Base-by-base conservation (phyloP, 2,888 invertebrate species). In the Noctua janthina region DNA sequence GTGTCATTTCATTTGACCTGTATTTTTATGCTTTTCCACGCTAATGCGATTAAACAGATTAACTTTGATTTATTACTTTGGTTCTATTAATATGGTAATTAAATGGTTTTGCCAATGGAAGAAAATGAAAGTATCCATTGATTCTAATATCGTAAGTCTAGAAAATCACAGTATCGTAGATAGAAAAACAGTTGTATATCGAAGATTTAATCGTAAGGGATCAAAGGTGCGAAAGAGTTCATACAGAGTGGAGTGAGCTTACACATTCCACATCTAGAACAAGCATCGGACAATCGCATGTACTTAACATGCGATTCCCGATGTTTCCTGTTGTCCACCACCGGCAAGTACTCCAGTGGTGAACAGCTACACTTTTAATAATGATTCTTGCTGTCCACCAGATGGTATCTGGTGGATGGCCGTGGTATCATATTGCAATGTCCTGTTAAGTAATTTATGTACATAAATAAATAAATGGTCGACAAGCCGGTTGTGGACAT, bases 41-140 rank as follows among this genome's bases (percentile, higher is more conserved):
- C 69, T 77, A 79, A 81, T 82, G 72, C 76, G 56, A 81, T 76
- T 77, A 86, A 78, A 81, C 69, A 79, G 79, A 88, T 84, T 89
- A 86, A 84, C 10, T 72, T 70, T 70, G 74, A 89, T 83, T 86
- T 83, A 83, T 81, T 15, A 29, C 8, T 76, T 73, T 20, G 11
- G n/a, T 71, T 68, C 68, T 76, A 78, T 79, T 81, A 71, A 75
- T 77, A 88, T 88, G 69, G 11, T 71, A 88, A 88, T 86, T 59
- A 49, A 59, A 74, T 87, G 59, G 35, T 79, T 85, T 43, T 77
- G 78, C 74, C 86, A 86, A 76, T 82, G 74, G 71, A 76, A 73
- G 76, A 87, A 84, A 78, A 75, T 56, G 72, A 77, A 76, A 82
- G 85, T 85, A 75, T 59, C n/a, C 13, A 66, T 72, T 72, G 59